phyloP scores from a whole-genome alignment of 2,113 vertebrate species.

The Otis tarda region DNA sequence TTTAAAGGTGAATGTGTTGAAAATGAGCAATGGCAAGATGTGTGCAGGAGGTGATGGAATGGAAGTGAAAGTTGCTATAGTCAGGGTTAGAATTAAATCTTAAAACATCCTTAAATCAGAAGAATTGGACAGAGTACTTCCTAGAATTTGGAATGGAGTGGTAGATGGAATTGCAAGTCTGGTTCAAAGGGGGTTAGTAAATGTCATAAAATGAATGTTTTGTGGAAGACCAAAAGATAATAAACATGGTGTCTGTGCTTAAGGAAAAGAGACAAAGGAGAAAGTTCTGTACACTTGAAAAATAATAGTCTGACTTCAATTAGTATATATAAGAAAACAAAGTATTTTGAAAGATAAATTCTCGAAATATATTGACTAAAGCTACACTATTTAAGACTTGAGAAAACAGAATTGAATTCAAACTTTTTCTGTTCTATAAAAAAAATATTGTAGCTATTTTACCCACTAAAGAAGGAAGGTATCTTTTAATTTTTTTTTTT shows the following conservation, averaged over 20 bases:
- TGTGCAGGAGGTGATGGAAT: not conserved
- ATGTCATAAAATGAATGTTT: not conserved
- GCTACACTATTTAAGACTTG: rapidly evolving
- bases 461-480: not conserved
- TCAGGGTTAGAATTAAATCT: not conserved
- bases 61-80: not conserved
- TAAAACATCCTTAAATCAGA: not conserved
- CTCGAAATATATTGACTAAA: not conserved
- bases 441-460: not conserved
- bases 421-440: not conserved
- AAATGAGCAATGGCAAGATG: not conserved
- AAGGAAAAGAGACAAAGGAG: not conserved
- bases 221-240: not conserved
- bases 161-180: not conserved
- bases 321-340: not conserved
- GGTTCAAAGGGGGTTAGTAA: rapidly evolving
- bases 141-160: not conserved
- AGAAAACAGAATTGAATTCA: not conserved
- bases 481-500: not conserved
- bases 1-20: not conserved
- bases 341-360: not conserved
- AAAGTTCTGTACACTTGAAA: rapidly evolving
- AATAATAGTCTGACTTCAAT: not conserved
- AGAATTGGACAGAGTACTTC: rapidly evolving
- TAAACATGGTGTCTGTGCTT: not conserved